Evolutionary conservation across 2,888 invertebrate genomes (phyloP).

Genomic region (Oxycera nigricornis): DNA sequence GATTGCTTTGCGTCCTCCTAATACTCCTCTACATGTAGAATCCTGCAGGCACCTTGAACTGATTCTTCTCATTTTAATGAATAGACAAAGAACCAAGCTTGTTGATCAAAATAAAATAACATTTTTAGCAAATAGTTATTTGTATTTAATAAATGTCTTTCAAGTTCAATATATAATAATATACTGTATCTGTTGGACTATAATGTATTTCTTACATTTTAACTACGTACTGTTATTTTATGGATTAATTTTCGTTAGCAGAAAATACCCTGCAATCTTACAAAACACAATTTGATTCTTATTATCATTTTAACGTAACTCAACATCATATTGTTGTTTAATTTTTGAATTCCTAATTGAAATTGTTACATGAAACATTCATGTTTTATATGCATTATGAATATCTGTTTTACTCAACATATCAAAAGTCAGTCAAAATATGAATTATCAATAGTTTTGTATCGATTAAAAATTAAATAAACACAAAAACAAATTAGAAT

Average conservation of each 20-base stretch:
- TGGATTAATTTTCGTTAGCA: neutral
- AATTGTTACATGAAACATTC: neutral
- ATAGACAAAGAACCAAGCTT: neutral
- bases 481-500: neutral
- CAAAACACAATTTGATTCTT: constrained; percentile 7
- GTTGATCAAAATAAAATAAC: neutral
- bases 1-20: too few species aligned
- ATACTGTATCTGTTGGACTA: neutral
- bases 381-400: neutral
- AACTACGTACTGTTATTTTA: constrained; percentile 9
- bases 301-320: constrained; percentile 4
- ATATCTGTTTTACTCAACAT: neutral
- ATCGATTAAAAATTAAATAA: neutral
- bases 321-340: neutral
- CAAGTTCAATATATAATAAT: constrained; percentile 16
- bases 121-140: constrained; percentile 17
- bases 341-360: neutral
- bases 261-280: neutral
- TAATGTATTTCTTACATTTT: neutral
- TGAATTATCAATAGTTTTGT: neutral
- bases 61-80: neutral
- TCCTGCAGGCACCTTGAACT: neutral
- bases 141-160: constrained; percentile 39
- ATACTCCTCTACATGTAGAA: neutral
- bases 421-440: constrained; percentile 1